phyloP scores from a whole-genome alignment of 2,797 vertebrate genomes.

The Muraenolepis orangiensis region DNA sequence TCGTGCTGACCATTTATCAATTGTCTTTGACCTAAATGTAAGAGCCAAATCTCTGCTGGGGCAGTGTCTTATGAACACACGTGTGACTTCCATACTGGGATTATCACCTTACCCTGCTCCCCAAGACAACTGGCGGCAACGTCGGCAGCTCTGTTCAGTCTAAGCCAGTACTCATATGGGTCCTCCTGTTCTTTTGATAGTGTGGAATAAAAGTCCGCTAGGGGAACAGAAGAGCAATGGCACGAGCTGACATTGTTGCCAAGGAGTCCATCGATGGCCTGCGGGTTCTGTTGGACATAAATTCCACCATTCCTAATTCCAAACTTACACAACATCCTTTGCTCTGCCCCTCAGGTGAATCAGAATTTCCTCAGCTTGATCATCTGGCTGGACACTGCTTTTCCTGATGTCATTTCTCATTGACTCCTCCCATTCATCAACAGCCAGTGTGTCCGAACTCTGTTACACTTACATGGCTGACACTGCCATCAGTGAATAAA shows the following conservation, averaged over 20 bases:
- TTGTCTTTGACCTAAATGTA: constrained; percentile 23
- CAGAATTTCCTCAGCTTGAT: constrained; percentile 32
- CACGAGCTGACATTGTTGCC: not conserved
- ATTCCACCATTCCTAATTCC: too few relatives aligned
- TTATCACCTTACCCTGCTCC: constrained; percentile 14
- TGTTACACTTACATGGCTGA: too few relatives aligned
- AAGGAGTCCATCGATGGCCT: not conserved
- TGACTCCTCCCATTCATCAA: constrained; percentile 21
- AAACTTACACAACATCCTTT: too few relatives aligned
- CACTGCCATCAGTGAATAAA: too few relatives aligned
- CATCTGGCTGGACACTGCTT: not conserved
- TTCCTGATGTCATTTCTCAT: constrained; percentile 19
- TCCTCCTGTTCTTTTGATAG: too few relatives aligned
- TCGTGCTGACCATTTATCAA: constrained; percentile 26
- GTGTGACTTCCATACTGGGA: constrained; percentile 13
- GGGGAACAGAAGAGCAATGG: not conserved
- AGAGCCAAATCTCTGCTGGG: constrained; percentile 22
- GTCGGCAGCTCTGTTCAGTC: too few relatives aligned
- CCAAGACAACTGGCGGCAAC: not conserved
- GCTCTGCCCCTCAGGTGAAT: constrained; percentile 31
- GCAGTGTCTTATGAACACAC: constrained; percentile 29
- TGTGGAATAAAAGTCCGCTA: too few relatives aligned
- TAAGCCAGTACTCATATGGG: too few relatives aligned
- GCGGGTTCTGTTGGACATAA: not conserved
- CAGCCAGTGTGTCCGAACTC: not conserved